Percentiles rank a stretch among this genome's conserved stretches.
Conservation (phyloP, 1,140 invertebrate species). For the Drosophila teissieri region DNA sequence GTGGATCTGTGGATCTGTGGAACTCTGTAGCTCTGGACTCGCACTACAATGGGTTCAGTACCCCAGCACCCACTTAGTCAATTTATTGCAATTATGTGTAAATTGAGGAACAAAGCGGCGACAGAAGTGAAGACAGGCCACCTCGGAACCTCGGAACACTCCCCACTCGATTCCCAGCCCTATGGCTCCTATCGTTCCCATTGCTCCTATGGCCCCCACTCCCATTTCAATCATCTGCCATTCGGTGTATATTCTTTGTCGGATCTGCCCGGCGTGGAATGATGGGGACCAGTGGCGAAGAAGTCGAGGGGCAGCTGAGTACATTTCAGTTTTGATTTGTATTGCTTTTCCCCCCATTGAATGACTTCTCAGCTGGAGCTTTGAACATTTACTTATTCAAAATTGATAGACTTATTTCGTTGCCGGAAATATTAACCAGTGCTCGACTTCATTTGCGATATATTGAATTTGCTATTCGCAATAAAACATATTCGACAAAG, state of each 20-base stretch:
- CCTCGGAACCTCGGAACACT: neutral
- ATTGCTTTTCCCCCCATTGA: neutral
- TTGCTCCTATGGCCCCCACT: neutral
- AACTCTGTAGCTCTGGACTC: neutral
- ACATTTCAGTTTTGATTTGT: neutral
- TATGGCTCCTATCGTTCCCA: neutral
- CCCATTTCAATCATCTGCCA: conserved; percentile 12
- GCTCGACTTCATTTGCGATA: neutral
- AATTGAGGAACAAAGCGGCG: conserved; percentile 75
- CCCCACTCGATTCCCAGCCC: neutral
- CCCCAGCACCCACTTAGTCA: conserved; percentile 50
- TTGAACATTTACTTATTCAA: neutral
- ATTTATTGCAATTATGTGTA: conserved; percentile 83
- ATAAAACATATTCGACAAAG: too few relatives aligned
- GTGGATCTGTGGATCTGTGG: neutral
- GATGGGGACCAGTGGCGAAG: conserved; percentile 3
- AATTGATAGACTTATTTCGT: neutral
- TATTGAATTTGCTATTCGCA: neutral
- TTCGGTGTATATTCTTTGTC: neutral
- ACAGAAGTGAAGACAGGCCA: conserved; percentile 18
- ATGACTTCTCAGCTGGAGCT: neutral
- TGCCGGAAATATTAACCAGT: neutral
- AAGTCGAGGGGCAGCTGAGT: neutral
- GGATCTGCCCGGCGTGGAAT: neutral
- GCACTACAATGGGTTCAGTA: conserved; percentile 47